Evolutionary conservation across 2,888 invertebrate species (phyloP), one percentile per base, ranked within the genome.

Genomic region (Galeopsomyia nigrocyanea): DNA sequence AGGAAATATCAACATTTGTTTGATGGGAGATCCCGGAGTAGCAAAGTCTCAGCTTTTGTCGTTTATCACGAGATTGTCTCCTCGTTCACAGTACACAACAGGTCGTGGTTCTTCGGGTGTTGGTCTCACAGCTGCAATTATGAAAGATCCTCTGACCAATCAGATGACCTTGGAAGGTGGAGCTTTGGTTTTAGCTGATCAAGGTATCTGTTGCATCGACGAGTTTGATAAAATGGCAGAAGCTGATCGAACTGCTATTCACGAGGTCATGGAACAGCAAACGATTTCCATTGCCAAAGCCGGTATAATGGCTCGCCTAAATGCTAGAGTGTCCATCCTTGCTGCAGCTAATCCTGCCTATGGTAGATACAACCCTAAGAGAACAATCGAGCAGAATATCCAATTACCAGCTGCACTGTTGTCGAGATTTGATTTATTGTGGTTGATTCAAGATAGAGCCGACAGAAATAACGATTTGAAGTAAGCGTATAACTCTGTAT

Each of bases 191-290:
- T 87, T 99, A 77, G 98, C 98, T 0, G 98, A 99, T 88, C 94
- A 96, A 84, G 98, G 98, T 66, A 94, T 98, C 71, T 99, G 99
- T 87, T 99, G 99, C 87, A 99, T 99, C 85, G 99, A 99, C 86
- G 99, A 99, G 89, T 99, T 99, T 87, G 99, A 99, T 88, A 99
- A 99, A 89, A 98, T 99, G 99, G 95, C 97, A 62, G 99, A 99
- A 78, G 87, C 88, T 55, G 99, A 99, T 87, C 91, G 98, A 82
- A 97, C 97, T 0, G 96, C 98, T 68, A 97, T 98, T 79, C 98
- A 98, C 86, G 98, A 98, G 89, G 98, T 98, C 53, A 97, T 97
- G 97, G 99, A 99, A 88, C 99, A 99, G 83, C 99, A 99, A 88
- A 99, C 99, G 16, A 98, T 99, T 78, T 98, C 98, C 69, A 99